These are phyloP conservation scores for Mirounga angustirostris DNA, from an alignment of 2,113 vertebrate species.

Conservation along the genomic window DNA sequence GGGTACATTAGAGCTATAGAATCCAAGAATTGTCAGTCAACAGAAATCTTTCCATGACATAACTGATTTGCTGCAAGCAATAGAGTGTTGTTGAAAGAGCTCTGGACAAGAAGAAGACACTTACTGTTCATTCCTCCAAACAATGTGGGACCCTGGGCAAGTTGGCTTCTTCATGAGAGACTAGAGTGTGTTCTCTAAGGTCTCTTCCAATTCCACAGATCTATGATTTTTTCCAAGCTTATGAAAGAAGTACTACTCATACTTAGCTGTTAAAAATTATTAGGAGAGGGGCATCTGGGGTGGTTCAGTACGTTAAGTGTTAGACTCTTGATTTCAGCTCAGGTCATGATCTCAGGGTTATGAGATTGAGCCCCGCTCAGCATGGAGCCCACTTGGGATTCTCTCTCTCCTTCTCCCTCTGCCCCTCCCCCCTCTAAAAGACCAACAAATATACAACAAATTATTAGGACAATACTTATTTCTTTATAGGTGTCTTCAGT, in stretches of 20 bases:
- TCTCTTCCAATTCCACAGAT: background rate
- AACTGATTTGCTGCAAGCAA: background rate
- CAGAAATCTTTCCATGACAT: background rate
- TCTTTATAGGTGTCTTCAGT: background rate
- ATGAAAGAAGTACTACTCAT: background rate
- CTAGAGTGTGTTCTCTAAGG: background rate
- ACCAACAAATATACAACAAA: background rate
- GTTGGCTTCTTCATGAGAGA: background rate
- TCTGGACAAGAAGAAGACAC: background rate
- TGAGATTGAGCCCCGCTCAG: background rate
- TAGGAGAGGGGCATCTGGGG: background rate
- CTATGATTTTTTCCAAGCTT: background rate
- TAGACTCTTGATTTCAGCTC: background rate
- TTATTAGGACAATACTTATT: background rate
- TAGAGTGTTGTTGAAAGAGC: background rate
- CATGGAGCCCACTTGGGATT: background rate
- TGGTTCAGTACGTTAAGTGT: background rate
- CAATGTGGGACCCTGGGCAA: background rate
- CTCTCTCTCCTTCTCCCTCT: background rate
- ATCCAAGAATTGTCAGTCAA: background rate
- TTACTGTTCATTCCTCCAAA: background rate
- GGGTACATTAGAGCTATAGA: background rate
- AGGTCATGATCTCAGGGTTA: background rate
- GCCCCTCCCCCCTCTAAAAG: background rate
- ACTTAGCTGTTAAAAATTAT: slow-evolving; percentile 28